Conservation (phyloP, 2,113 vertebrate species). For the Peromyscus californicus region DNA sequence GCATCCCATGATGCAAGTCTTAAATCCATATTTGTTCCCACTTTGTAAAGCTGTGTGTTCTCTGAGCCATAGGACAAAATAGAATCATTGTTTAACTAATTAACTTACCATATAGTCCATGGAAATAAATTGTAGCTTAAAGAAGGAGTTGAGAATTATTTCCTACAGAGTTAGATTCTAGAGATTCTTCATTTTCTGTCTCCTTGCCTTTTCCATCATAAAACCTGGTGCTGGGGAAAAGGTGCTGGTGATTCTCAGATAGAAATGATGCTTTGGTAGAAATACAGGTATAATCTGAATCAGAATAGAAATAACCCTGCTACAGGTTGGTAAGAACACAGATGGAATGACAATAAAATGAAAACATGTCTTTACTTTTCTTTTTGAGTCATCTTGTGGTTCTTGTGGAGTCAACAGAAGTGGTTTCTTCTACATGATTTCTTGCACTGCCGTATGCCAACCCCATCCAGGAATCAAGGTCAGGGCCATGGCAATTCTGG, state of each 20-base stretch:
- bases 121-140: background rate
- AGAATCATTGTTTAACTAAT: slow-evolving; percentile 2
- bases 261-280: background rate
- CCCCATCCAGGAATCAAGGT: background rate
- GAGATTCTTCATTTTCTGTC: background rate
- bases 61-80: slow-evolving; percentile 6
- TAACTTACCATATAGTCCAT: background rate
- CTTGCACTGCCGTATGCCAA: background rate
- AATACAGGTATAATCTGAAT: background rate
- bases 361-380: background rate
- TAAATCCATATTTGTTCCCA: background rate
- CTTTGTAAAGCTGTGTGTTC: background rate
- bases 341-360: background rate
- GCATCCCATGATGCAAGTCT: background rate
- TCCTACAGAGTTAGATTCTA: background rate
- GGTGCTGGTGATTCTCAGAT: background rate
- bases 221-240: background rate
- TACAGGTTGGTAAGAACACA: background rate
- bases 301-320: background rate
- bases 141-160: background rate
- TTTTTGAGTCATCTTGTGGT: background rate
- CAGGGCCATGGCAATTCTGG: background rate
- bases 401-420: background rate
- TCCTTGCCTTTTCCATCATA: background rate
- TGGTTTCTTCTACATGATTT: background rate